Conservation (phyloP, 2,888 invertebrate species). For the Chesias legatella region DNA sequence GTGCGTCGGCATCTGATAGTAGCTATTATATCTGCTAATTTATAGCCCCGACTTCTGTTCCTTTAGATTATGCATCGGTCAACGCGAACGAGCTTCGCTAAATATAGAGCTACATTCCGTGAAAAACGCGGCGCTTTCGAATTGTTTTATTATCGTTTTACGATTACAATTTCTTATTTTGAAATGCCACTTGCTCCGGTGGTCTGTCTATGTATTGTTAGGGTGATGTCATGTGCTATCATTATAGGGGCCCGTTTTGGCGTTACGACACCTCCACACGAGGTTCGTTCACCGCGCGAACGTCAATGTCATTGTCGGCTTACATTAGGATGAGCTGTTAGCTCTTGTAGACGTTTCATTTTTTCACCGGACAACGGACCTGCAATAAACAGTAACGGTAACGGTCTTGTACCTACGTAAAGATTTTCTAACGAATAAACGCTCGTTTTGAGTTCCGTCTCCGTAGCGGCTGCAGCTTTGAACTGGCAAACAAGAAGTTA, state of each 20-base stretch:
- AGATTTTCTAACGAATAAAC: too few relatives aligned
- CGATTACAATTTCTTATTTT: constrained; percentile 56
- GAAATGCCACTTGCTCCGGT: constrained; percentile 52
- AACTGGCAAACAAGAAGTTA: too few relatives aligned
- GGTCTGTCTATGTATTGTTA: constrained; percentile 46
- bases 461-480: too few relatives aligned
- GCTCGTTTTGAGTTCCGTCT: too few relatives aligned
- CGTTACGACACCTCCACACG: constrained; percentile 75
- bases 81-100: constrained; percentile 68
- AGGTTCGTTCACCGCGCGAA: constrained; percentile 71
- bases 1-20: constrained; percentile 66
- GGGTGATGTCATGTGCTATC: constrained; percentile 72
- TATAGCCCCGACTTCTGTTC: constrained; percentile 71
- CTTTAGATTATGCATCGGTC: constrained; percentile 68
- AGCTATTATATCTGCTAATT: constrained; percentile 73
- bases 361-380: too few relatives aligned
- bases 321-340: constrained; percentile 52
- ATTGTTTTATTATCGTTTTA: constrained; percentile 65
- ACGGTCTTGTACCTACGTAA: too few relatives aligned
- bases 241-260: constrained; percentile 66
- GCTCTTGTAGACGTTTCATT: constrained; percentile 20
- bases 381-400: too few relatives aligned
- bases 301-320: constrained; percentile 60
- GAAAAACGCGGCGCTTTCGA: constrained; percentile 54
- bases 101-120: constrained; percentile 70